Evolutionary conservation across 2,888 invertebrate genomes (phyloP).

Genomic region (Hydropsyche betteni): DNA sequence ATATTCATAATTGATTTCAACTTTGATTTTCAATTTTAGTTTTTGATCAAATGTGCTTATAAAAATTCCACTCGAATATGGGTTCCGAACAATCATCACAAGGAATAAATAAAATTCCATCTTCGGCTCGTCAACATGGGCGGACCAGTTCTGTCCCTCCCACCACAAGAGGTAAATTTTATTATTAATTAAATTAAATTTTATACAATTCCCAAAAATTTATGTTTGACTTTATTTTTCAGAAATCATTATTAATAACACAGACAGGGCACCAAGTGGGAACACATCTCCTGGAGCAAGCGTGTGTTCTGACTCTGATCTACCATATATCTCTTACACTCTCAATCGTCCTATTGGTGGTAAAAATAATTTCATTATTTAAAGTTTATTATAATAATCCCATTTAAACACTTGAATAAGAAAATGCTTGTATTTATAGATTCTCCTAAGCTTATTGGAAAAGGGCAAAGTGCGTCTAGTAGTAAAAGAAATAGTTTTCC

Average conservation of each 20-base stretch:
- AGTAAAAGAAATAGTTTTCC: conserved; percentile 7
- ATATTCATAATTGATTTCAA: no score
- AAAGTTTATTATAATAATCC: neutral
- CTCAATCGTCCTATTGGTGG: conserved; percentile 89
- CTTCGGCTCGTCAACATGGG: conserved; percentile 61
- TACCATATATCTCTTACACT: conserved; percentile 92
- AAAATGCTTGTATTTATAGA: conserved; percentile 62
- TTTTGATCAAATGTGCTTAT: no score
- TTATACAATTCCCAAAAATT: no score
- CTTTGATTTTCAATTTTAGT: no score
- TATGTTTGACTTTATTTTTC: neutral
- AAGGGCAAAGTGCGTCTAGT: conserved; percentile 52
- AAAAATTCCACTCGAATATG: conserved; percentile 57
- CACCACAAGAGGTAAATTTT: conserved; percentile 55
- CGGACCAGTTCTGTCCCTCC: conserved; percentile 63
- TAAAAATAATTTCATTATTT: conserved; percentile 54
- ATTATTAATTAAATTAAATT: conserved; percentile 55
- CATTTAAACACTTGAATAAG: neutral
- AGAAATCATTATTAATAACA: conserved; percentile 12
- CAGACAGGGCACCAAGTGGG: conserved; percentile 69
- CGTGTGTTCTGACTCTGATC: conserved; percentile 87
- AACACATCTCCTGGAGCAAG: conserved; percentile 87
- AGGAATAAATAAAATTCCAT: conserved; percentile 57
- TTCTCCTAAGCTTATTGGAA: conserved; percentile 81
- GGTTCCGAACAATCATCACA: conserved; percentile 73